These are phyloP conservation scores for Conopomorpha cramerella DNA, from an alignment of 1,140 invertebrate genomes.

Conservation along the genomic window DNA sequence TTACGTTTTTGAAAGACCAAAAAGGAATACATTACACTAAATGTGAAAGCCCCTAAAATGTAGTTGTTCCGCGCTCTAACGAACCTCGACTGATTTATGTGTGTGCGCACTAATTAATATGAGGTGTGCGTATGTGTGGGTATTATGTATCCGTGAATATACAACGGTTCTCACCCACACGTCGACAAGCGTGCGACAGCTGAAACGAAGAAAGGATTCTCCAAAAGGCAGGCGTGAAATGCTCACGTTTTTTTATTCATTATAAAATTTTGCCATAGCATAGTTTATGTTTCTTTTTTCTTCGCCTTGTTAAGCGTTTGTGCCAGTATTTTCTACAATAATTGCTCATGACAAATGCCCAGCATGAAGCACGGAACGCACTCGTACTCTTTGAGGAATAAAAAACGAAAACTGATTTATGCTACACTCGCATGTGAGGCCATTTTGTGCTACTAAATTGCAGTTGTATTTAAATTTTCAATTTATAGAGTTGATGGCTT, in stretches of 20 bases:
- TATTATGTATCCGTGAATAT: conserved; percentile 31
- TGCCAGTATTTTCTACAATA: too few relatives aligned
- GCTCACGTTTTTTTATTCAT: too few relatives aligned
- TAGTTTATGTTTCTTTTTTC: too few relatives aligned
- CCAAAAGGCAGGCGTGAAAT: too few relatives aligned
- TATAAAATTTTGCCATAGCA: too few relatives aligned
- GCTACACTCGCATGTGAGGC: conserved; percentile 26
- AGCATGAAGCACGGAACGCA: too few relatives aligned
- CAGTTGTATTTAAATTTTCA: conserved; percentile 48
- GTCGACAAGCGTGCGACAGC: too few relatives aligned
- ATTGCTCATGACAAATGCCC: too few relatives aligned
- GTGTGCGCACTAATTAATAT: conserved; percentile 52
- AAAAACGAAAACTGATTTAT: conserved; percentile 50
- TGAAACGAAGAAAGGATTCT: too few relatives aligned
- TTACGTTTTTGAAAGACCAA: conserved; percentile 5
- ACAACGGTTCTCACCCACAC: conserved; percentile 30
- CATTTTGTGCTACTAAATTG: conserved; percentile 17
- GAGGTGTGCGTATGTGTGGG: conserved; percentile 33
- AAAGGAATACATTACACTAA: conserved; percentile 5
- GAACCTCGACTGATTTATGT: conserved; percentile 54
- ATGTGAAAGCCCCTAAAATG: conserved; percentile 25
- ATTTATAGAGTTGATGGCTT: conserved; percentile 33
- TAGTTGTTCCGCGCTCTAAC: conserved; percentile 34
- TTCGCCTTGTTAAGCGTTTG: too few relatives aligned
- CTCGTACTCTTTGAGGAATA: conserved; percentile 45